Percentiles rank a stretch among this genome's conserved stretches.
Evolutionary conservation across 2,888 invertebrate species (phyloP).

Genomic region (Diplolepis rosae): DNA sequence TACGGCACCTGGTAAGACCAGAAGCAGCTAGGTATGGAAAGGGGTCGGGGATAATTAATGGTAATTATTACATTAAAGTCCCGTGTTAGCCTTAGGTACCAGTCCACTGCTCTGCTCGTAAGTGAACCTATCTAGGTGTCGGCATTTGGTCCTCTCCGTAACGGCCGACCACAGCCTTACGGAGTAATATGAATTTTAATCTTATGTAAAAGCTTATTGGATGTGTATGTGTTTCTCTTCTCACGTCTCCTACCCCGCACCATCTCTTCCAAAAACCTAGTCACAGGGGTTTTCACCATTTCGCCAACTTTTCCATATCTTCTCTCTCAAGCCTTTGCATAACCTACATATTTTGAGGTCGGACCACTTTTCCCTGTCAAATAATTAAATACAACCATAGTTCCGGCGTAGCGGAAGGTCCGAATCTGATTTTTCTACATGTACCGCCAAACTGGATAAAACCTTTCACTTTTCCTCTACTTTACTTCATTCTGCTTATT

Average conservation of each 20-base stretch:
- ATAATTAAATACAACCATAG: slow-evolving; percentile 44
- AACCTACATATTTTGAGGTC: slow-evolving; percentile 37
- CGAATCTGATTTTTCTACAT: slow-evolving; percentile 18
- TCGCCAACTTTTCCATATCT: slow-evolving; percentile 11
- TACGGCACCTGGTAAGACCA: slow-evolving; percentile 10
- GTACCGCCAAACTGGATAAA: neutral
- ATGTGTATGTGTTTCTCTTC: slow-evolving; percentile 21
- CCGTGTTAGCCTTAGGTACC: slow-evolving; percentile 18
- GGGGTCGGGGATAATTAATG: slow-evolving; percentile 48
- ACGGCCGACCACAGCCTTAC: slow-evolving; percentile 18
- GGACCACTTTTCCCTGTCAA: slow-evolving; percentile 35
- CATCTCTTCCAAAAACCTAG: neutral
- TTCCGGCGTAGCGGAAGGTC: neutral
- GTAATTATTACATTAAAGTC: slow-evolving; percentile 48
- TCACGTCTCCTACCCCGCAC: neutral
- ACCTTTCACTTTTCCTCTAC: neutral
- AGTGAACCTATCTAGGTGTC: slow-evolving; percentile 28
- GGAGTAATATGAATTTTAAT: slow-evolving; percentile 61
- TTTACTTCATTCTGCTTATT: slow-evolving; percentile 1
- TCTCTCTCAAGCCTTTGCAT: slow-evolving; percentile 11
- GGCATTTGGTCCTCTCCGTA: neutral
- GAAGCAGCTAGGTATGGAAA: slow-evolving; percentile 25
- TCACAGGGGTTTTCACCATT: neutral
- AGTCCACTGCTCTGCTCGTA: slow-evolving; percentile 19
- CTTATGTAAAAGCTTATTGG: slow-evolving; percentile 55